Evolutionary conservation across 2,888 invertebrate species (phyloP), one percentile per base, ranked within the genome.

Genomic region (Acleris holmiana): DNA sequence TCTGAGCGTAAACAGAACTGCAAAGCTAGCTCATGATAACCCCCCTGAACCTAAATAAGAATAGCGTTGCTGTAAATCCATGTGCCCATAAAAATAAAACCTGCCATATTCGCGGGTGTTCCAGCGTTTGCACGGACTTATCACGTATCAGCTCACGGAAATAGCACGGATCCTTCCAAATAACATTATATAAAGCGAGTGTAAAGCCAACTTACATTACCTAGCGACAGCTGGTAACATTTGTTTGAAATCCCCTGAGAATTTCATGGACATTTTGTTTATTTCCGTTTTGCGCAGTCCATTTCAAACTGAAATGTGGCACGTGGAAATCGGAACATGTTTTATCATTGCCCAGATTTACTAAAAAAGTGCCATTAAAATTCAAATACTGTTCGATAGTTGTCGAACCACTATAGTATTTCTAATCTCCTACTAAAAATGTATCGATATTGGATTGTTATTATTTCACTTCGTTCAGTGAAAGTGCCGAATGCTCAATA

Each of bases 181-280:
- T 75, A 74, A 70, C 74, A 62, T 56, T 57, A 57, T 10, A 23
- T 23, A 55, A 44, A 44, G 41, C 44, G 44, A 55, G 23, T 19
- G 49, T 58, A 48, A 19, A 49, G 40, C 44, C 57, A 49, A 58
- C 35, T 48, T 49, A 49, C 57, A 49, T 49, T 58, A 49, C 47
- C 55, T 55, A 54, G 44, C 25, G 47, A 78, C 79, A 77, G 71
- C 70, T 67, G 73, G 70, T 72, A 72, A 73, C 79, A 79, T 82
- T 79, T 82, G 76, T 78, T 76, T 71, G 74, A 71, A 76, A 73
- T 71, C 77, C 76, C 76, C 54, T 47, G 48, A 35, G 40, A 40
- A 21, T 58, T 78, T 73, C 62, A 67, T 70, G 64, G 68, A 70
- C 71, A 64, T 71, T 73, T 76, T 72, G 68, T 73, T 70, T 68